Base-by-base conservation (phyloP, 2,113 vertebrate species). In the Oreamnos americanus region DNA sequence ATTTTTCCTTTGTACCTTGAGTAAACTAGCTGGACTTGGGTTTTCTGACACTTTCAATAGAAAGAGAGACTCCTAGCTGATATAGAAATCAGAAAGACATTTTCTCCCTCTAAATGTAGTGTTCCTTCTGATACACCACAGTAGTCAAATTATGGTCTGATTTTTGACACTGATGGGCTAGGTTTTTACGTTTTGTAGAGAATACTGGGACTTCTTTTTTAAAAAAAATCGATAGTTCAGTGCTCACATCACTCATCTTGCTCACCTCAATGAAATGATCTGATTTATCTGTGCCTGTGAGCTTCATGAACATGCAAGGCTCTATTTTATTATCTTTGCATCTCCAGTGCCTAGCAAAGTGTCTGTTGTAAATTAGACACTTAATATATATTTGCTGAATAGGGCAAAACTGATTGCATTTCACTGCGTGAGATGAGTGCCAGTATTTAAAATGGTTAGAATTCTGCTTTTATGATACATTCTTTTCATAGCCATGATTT, bases 401-500 rank as follows among this genome's bases (percentile, higher is more conserved):
- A 6, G 39, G 21, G 19, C 0, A 25, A 28, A 43, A 16, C 33
- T 15, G 47, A 36, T 0, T 0, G 12, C 1, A 11, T 7, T 5
- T 2, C 60, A 17, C 71, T 7, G 58, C 2, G 3, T 36, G 85
- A n/a, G 26, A 33, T 4, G 23, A n/a, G 10, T 0, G 12, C 49
- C 2, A 0, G 26, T 13, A 55, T 23, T 26, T 14, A 19, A 5
- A 33, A 6, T 3, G 74, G 13, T 17, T 14, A 55, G 51, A 30
- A 9, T 36, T 16, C 13, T 47, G 33, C 45, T 43, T 49, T 17
- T 71, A 45, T 1, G 53, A 28, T 25, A 3, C 79, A 23, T 57
- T 39, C 33, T 64, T 53, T n/a, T 21, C n/a, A 82, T 11, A 15
- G 78, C 39, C 28, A 10, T 3, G 83, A 39, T 45, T 36, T 11